Percentiles rank a stretch among this genome's conserved stretches.
Evolutionary conservation across 2,888 invertebrate genomes (phyloP).

Genomic region (Himalopsyche tibetana): DNA sequence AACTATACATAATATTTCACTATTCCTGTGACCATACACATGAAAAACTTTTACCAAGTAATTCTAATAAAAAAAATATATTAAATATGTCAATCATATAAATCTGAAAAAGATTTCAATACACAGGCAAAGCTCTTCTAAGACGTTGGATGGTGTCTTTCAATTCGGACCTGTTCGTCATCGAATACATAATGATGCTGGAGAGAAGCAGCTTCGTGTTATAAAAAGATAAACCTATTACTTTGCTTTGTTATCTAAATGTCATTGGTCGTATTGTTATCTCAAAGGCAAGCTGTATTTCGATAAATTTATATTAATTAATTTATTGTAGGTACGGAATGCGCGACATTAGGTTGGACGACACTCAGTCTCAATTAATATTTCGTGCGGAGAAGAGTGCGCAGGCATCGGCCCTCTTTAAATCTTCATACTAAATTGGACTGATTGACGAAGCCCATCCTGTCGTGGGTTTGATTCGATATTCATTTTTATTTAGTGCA

Average conservation of each 20-base stretch:
- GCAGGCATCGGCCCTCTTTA: slow-evolving; percentile 26
- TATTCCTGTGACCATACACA: too few relatives aligned
- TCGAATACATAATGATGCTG: too few relatives aligned
- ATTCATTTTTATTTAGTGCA: slow-evolving; percentile 38
- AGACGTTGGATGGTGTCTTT: too few relatives aligned
- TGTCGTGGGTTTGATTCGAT: slow-evolving; percentile 47
- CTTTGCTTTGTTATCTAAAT: neutral
- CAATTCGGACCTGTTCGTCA: too few relatives aligned
- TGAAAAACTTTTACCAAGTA: too few relatives aligned
- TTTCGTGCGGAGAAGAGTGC: slow-evolving; percentile 51
- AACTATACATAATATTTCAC: too few relatives aligned
- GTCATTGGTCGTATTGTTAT: neutral
- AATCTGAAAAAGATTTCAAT: too few relatives aligned
- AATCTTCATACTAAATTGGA: slow-evolving; percentile 57
- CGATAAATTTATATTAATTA: neutral
- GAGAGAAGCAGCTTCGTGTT: too few relatives aligned
- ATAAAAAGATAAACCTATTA: neutral
- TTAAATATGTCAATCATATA: too few relatives aligned
- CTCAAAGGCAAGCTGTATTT: neutral
- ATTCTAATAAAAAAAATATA: too few relatives aligned
- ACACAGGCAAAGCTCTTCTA: too few relatives aligned
- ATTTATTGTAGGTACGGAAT: neutral
- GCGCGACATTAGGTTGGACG: neutral
- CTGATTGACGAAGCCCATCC: slow-evolving; percentile 61
- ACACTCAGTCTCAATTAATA: slow-evolving; percentile 60